phyloP scores from a whole-genome alignment of 2,113 vertebrate genomes.

The Phoxinus phoxinus region DNA sequence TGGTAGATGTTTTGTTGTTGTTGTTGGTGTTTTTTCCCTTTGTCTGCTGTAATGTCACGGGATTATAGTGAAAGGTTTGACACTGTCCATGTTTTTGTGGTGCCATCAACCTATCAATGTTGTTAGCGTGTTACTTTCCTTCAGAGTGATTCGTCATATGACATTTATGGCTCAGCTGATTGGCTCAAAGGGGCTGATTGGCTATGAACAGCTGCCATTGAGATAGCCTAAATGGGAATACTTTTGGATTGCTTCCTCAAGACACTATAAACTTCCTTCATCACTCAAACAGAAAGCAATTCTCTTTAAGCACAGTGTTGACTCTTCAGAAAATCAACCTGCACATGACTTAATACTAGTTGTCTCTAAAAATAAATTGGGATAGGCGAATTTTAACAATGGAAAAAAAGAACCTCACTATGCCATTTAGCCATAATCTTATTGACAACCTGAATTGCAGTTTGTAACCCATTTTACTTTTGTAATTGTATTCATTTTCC shows the following conservation, averaged over 20 bases:
- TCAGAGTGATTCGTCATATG: too few species aligned
- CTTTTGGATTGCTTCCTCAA: too few species aligned
- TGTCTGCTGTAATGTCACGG: too few species aligned
- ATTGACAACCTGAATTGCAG: not conserved
- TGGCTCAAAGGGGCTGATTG: too few species aligned
- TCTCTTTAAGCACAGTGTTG: not conserved
- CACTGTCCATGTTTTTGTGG: not conserved
- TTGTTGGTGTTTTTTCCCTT: not conserved
- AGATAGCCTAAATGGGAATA: too few species aligned
- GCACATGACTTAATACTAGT: not conserved
- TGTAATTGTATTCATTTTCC: not conserved
- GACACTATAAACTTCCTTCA: not conserved
- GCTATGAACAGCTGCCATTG: too few species aligned
- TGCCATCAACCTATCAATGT: not conserved
- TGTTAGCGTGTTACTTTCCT: not conserved
- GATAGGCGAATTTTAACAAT: not conserved
- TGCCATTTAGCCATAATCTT: not conserved
- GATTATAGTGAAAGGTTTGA: too few species aligned
- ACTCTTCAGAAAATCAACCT: not conserved
- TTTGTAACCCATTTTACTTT: not conserved
- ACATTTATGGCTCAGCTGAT: too few species aligned
- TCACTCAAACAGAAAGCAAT: not conserved
- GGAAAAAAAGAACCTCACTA: not conserved
- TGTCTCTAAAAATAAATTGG: not conserved
- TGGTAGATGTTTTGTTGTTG: not conserved